These are phyloP conservation scores for Crypturellus undulatus DNA, from an alignment of 2,113 vertebrate species.

Conservation along the genomic window DNA sequence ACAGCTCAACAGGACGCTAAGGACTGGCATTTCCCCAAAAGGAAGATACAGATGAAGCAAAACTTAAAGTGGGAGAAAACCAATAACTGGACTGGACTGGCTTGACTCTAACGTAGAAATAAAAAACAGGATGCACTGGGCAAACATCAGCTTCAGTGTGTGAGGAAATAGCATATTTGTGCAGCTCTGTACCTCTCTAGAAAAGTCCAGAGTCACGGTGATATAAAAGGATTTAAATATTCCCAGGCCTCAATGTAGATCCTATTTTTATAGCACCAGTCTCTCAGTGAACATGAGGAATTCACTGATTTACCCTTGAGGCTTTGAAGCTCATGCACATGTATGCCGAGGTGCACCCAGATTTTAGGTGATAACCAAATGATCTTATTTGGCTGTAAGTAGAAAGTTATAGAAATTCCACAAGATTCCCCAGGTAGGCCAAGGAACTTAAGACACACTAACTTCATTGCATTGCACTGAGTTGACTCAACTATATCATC, in stretches of 20 bases:
- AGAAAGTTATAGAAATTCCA: neutral
- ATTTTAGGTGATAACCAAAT: neutral
- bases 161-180: neutral
- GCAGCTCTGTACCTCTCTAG: neutral
- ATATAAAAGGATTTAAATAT: neutral
- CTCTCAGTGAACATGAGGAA: neutral
- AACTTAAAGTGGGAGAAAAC: neutral
- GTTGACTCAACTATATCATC: neutral
- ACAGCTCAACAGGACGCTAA: neutral
- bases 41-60: neutral
- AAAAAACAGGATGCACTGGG: neutral
- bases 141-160: neutral
- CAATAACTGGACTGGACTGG: neutral
- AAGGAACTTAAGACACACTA: neutral
- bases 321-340: rapidly evolving
- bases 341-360: neutral
- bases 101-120: neutral
- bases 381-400: too few species aligned
- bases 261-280: neutral
- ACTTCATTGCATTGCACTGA: neutral
- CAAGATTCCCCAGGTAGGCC: neutral
- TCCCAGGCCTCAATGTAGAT: neutral
- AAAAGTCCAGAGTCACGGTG: neutral
- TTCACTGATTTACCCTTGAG: neutral
- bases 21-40: neutral